Evolutionary conservation across 2,888 invertebrate species (phyloP), one percentile per base, ranked within the genome.

Genomic region (Rhabditoides inermis): DNA sequence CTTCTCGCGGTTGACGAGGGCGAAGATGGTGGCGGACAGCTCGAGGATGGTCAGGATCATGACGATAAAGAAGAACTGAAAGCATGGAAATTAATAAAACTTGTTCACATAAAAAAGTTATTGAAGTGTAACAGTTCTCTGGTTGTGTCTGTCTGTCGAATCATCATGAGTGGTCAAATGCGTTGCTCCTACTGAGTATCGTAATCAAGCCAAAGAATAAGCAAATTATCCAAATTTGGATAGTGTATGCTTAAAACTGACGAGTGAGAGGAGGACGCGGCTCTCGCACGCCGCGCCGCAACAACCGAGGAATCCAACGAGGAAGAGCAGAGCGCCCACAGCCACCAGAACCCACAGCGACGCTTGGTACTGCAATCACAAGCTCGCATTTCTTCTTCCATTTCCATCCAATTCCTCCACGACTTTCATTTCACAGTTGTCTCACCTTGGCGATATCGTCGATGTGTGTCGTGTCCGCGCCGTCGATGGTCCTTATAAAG

Each of bases 261-360:
- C 72, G 51, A 74, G 51, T 41, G 69, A 68, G 3, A 74, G 61
- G 12, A 70, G 51, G 37, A 70, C 54, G 36, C 61, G 59, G 39
- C 61, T 66, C 45, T 74, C 71, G 45, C 70, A 72, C 28, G 63
- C 66, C 6, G 74, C 71, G 23, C 74, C 74, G 45, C 72, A 73
- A 42, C 74, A 74, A 45, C 74, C 71, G 23, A 73, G 61, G 49
- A 74, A 74, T 30, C 74, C 74, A 26, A 74, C 72, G 26, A 70
- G 35, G 53, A 74, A 63, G 15, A 74, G 56, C 23, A 74, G 60
- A 40, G 67, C 69, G 18, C 72, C 73, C 39, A 75, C 65, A 0
- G 63, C 74, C n/a, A 68, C 70, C 12, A 74, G 53, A 23, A 74
- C 63, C 74, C 74, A 74, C 22, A 74, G 56, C 6, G 69, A 69